A percentile compares a stretch with the other conserved stretches of the same genome.
Conservation (phyloP, 2,113 vertebrate species). For the Dissostichus mawsoni region DNA sequence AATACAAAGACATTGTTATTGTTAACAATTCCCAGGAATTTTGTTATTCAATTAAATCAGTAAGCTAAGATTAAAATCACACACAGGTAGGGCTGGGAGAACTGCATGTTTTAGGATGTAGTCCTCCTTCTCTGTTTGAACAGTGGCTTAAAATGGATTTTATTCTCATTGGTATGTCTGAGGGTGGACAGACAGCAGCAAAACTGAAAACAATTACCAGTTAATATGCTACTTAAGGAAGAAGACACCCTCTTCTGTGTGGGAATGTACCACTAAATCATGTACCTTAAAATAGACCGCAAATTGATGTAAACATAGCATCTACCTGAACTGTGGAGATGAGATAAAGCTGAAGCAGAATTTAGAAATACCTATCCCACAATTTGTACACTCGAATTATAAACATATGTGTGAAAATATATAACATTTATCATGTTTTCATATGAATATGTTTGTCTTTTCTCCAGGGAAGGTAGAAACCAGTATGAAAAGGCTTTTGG, state of each 20-base stretch:
- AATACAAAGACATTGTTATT: background rate
- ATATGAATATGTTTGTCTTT: background rate
- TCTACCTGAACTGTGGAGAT: background rate
- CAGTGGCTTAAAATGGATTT: conserved; percentile 38
- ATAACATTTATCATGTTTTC: background rate
- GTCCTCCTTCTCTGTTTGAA: conserved; percentile 29
- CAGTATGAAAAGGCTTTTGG: conserved; percentile 89
- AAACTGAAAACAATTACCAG: background rate
- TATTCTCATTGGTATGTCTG: conserved; percentile 43
- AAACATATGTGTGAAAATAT: background rate
- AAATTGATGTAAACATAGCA: background rate
- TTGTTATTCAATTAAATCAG: background rate
- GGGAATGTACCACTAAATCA: background rate
- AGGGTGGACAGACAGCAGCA: background rate
- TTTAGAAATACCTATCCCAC: background rate
- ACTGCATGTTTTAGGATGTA: background rate
- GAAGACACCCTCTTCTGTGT: background rate
- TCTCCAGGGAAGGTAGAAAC: conserved; percentile 88
- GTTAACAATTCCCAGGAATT: background rate
- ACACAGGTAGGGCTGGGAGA: conserved; percentile 24
- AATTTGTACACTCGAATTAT: background rate
- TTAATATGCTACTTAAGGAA: background rate
- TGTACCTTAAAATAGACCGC: background rate
- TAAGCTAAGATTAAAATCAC: background rate
- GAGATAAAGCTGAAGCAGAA: background rate